Evolutionary conservation across 2,888 invertebrate species (phyloP).

Genomic region (Schizaphis graminum): DNA sequence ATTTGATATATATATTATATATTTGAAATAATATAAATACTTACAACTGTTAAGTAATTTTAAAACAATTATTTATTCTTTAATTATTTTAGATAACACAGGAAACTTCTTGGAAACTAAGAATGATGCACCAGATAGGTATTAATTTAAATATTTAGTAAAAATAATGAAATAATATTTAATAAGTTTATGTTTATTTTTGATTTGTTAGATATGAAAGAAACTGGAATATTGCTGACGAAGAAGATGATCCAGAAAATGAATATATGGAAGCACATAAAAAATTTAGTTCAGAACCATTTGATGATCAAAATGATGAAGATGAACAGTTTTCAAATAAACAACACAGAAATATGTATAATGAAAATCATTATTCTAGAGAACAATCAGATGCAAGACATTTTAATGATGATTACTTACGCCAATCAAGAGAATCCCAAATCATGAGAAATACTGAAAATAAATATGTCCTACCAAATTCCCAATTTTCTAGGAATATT

Average conservation of each 20-base stretch:
- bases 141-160: conserved; percentile 20
- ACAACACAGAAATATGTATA: conserved; percentile 18
- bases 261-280: conserved; percentile 64
- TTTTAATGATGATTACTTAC: conserved; percentile 24
- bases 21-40: no score
- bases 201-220: conserved; percentile 36
- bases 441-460: conserved; percentile 31
- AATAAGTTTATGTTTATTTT: background rate
- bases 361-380: conserved; percentile 48
- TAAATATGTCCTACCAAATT: conserved; percentile 16
- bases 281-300: conserved; percentile 61
- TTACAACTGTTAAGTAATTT: no score
- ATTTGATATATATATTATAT: no score
- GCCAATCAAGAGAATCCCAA: conserved; percentile 35
- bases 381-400: background rate
- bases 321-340: conserved; percentile 38
- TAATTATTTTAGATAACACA: conserved; percentile 49
- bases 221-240: conserved; percentile 57
- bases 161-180: background rate
- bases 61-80: background rate
- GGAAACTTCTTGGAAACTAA: background rate
- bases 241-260: conserved; percentile 63
- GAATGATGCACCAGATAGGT: conserved; percentile 42
- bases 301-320: conserved; percentile 32
- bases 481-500: conserved; percentile 17